Base-by-base conservation (phyloP, 2,888 invertebrate species). In the Yponomeuta plumbellus region DNA sequence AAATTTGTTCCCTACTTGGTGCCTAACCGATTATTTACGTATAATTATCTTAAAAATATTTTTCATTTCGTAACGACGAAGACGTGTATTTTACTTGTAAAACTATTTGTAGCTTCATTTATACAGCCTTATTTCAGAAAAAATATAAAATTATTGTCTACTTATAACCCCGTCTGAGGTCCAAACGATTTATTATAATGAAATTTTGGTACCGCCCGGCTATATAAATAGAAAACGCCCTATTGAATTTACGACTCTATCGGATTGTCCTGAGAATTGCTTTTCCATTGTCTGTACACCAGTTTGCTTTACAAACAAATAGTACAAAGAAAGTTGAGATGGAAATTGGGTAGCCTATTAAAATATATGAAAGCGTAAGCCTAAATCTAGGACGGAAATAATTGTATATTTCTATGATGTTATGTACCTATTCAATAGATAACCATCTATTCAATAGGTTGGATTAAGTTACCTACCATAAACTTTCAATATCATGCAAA, bases 171-270 rank as follows among this genome's bases (percentile, higher is more conserved):
- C 17, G 4, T 52, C 3, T 52, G 13, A 52, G 44, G 44, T 13
- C 44, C 44, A 52, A 52, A 17, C 44, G 44, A 52, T 52, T 52
- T 52, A 52, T 52, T 52, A 52, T 52, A 52, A 52, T 52, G 44
- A 52, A 52, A 52, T 52, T 52, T 52, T 17, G 44, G 17, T 13
- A 17, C 44, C 17, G 44, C 10, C 44, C 44, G 44, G 44, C 44
- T 13, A 52, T 17, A 52, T 52, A 52, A 52, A 17, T 52, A 52
- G 44, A 52, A 52, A 52, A 52, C 44, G 17, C 44, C 1, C 44
- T 52, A 52, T 52, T 17, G 17, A 17, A 52, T 52, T 52, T 52
- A 52, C 17, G 44, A 13, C 44, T 52, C 44, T 52, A 52, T 52
- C 17, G 44, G 44, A 52, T 52, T 52, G 44, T 52, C 17, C 44